Conservation (phyloP, 1,140 invertebrate genomes). For the Neodiprion lecontei region DNA sequence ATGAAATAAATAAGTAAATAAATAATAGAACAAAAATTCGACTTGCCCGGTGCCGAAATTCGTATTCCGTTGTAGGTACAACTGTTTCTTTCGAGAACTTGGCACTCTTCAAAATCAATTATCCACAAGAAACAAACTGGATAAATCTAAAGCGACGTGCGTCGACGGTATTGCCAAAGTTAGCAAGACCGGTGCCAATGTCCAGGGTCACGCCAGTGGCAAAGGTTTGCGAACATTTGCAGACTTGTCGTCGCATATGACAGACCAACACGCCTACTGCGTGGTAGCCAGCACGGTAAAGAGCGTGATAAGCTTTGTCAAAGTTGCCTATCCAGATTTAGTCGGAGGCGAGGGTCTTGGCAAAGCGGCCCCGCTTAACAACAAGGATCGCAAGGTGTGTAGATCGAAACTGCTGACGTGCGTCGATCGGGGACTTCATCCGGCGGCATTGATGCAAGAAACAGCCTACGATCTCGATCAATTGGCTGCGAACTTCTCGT, state of each 20-base stretch:
- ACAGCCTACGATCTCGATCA: slow-evolving; percentile 80
- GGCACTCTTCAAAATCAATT: slow-evolving; percentile 60
- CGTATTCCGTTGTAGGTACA: slow-evolving; percentile 59
- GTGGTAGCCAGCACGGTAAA: slow-evolving; percentile 62
- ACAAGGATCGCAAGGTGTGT: slow-evolving; percentile 70
- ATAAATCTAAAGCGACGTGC: not conserved
- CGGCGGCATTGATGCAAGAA: slow-evolving; percentile 66
- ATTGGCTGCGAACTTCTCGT: slow-evolving; percentile 44
- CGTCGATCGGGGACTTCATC: slow-evolving; percentile 68
- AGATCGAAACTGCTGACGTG: slow-evolving; percentile 69
- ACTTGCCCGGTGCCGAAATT: not conserved
- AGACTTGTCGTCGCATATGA: slow-evolving; percentile 27
- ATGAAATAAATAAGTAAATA: too few relatives aligned
- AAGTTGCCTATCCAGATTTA: slow-evolving; percentile 80
- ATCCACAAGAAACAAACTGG: slow-evolving; percentile 20
- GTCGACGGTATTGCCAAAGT: slow-evolving; percentile 7
- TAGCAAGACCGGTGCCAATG: slow-evolving; percentile 20
- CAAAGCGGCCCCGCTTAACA: slow-evolving; percentile 67
- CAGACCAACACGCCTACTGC: slow-evolving; percentile 53
- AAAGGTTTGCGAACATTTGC: slow-evolving; percentile 36
- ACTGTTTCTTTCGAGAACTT: slow-evolving; percentile 65
- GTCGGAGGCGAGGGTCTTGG: slow-evolving; percentile 63
- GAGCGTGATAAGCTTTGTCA: slow-evolving; percentile 74
- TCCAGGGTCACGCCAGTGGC: not conserved
- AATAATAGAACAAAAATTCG: too few relatives aligned